phyloP scores from a whole-genome alignment of 2,888 invertebrate genomes.

The Rotaria macrura region DNA sequence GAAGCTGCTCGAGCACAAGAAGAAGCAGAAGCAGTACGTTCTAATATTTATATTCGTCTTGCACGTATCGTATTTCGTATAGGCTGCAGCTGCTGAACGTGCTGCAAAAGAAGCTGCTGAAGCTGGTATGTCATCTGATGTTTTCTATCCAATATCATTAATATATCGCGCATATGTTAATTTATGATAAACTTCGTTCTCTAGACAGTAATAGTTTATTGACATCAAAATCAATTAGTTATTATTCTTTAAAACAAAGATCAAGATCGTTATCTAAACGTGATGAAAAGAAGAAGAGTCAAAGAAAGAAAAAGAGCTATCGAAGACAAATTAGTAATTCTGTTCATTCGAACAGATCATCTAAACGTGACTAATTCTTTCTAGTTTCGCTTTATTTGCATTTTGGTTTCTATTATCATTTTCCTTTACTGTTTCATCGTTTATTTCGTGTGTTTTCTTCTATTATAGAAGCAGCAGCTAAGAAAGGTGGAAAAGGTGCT shows the following conservation, averaged over 20 bases:
- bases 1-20: conserved; percentile 7
- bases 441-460: too few species aligned
- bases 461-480: not conserved
- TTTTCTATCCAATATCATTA: not conserved
- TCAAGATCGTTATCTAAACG: too few species aligned
- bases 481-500: not conserved
- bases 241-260: not conserved
- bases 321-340: not conserved
- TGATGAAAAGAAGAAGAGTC: too few species aligned
- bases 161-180: not conserved
- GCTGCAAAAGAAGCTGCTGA: conserved; percentile 26
- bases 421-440: too few species aligned
- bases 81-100: conserved; percentile 31
- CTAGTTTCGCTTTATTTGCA: not conserved
- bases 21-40: conserved; percentile 16
- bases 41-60: not conserved
- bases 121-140: not conserved
- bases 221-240: not conserved
- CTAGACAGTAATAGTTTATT: not conserved
- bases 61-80: not conserved
- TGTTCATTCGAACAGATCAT: not conserved
- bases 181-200: not conserved
- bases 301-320: not conserved
- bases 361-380: not conserved
- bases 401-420: not conserved